Percentiles rank a stretch among this genome's conserved stretches.
These are phyloP conservation scores for Protodeltote pygarga DNA, from an alignment of 2,888 invertebrate genomes.

Conservation along the genomic window DNA sequence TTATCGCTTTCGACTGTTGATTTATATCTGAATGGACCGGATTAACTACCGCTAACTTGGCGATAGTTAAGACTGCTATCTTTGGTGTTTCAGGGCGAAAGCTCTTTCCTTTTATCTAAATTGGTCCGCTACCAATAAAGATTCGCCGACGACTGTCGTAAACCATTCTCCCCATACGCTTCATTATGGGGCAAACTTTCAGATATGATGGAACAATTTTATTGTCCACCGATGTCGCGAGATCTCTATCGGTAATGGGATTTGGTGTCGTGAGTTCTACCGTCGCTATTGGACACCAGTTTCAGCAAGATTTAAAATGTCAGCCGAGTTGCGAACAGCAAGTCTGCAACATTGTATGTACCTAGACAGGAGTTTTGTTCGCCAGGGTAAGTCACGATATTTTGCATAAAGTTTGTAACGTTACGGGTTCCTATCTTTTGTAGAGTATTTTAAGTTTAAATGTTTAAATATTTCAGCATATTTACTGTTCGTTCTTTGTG, in stretches of 20 bases:
- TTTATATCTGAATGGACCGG: conserved; percentile 81
- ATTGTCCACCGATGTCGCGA: conserved; percentile 86
- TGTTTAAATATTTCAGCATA: conserved; percentile 24
- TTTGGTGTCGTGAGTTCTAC: conserved; percentile 63
- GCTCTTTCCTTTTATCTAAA: conserved; percentile 87
- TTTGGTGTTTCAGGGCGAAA: conserved; percentile 84
- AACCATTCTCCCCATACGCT: conserved; percentile 86
- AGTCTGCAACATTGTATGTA: conserved; percentile 53
- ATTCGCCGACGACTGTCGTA: conserved; percentile 85
- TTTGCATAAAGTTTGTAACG: conserved; percentile 55
- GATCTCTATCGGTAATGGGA: conserved; percentile 85
- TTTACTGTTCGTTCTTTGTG: conserved; percentile 22
- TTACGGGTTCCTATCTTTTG: conserved; percentile 45
- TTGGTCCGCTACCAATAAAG: conserved; percentile 87
- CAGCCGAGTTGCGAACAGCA: conserved; percentile 59
- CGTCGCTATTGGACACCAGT: conserved; percentile 54
- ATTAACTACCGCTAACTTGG: conserved; percentile 87
- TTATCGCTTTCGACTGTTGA: conserved; percentile 85
- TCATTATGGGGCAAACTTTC: conserved; percentile 87
- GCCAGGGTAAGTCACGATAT: conserved; percentile 31
- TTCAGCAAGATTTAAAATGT: conserved; percentile 60
- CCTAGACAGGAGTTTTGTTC: conserved; percentile 33
- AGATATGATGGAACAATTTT: conserved; percentile 86
- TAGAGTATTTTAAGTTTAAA: conserved; percentile 36
- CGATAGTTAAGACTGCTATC: conserved; percentile 87